phyloP scores from a whole-genome alignment of 2,113 vertebrate genomes.

The Oophaga pumilio region DNA sequence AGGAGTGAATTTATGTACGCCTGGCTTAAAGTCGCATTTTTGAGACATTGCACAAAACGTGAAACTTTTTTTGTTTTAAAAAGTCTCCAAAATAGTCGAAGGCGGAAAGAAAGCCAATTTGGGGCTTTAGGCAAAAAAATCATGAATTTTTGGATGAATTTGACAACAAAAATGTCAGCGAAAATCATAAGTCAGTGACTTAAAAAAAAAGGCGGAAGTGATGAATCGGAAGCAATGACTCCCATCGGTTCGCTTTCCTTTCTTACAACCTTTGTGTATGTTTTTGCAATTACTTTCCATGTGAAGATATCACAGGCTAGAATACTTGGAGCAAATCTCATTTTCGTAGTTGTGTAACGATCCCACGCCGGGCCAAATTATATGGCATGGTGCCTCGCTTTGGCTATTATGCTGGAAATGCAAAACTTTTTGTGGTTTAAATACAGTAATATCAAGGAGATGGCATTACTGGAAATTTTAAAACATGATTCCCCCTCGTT shows the following conservation, averaged over 20 bases:
- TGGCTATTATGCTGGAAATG: constrained; percentile 67
- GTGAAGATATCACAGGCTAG: neutral
- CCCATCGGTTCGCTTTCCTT: neutral
- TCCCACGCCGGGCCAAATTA: constrained; percentile 58
- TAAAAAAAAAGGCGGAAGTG: too few species aligned
- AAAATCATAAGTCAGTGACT: too few species aligned
- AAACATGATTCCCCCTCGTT: constrained; percentile 65
- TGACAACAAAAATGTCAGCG: too few species aligned
- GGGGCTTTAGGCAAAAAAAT: too few species aligned
- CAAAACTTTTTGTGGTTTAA: constrained; percentile 68
- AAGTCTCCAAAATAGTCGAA: too few species aligned
- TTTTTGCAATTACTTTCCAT: neutral
- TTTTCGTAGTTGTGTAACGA: constrained; percentile 60
- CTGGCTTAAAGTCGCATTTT: too few species aligned
- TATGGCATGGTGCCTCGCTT: constrained; percentile 61
- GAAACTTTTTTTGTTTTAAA: too few species aligned
- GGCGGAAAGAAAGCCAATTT: too few species aligned
- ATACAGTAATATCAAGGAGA: constrained; percentile 67
- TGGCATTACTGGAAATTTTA: constrained; percentile 75
- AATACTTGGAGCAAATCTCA: constrained; percentile 53
- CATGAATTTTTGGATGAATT: too few species aligned
- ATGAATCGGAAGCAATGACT: too few species aligned
- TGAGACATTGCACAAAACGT: too few species aligned
- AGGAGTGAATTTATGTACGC: too few species aligned
- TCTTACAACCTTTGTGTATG: neutral